phyloP scores from a whole-genome alignment of 2,113 vertebrate genomes.

The Semicossyphus pulcher region DNA sequence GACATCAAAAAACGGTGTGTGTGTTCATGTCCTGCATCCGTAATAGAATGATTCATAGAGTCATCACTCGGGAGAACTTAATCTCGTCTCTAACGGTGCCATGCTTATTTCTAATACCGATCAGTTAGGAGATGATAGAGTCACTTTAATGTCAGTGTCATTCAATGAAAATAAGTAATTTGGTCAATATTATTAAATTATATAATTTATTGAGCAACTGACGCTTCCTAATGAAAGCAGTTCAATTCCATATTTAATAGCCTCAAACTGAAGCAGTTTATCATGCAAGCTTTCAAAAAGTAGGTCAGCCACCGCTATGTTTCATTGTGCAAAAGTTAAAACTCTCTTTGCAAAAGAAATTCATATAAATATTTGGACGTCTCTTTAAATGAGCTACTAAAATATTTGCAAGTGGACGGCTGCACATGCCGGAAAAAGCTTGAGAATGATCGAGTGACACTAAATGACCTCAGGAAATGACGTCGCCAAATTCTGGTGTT shows the following conservation, averaged over 20 bases:
- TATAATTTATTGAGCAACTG: constrained; percentile 34
- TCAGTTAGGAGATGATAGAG: constrained; percentile 9
- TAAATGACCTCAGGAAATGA: not conserved
- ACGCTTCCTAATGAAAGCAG: constrained; percentile 42
- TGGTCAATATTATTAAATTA: constrained; percentile 28
- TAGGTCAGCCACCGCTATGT: constrained; percentile 44
- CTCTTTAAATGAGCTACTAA: constrained; percentile 5
- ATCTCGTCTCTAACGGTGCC: not conserved
- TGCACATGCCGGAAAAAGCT: not conserved
- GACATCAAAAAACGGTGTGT: not conserved
- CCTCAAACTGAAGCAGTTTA: constrained; percentile 51
- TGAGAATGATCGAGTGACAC: not conserved
- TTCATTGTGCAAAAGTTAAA: constrained; percentile 37
- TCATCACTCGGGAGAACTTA: constrained; percentile 6
- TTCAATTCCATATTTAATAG: constrained; percentile 52
- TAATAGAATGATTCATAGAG: not conserved
- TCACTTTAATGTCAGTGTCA: not conserved
- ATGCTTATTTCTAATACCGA: not conserved
- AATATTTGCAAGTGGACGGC: not conserved
- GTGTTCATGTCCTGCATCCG: constrained; percentile 3
- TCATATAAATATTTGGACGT: not conserved
- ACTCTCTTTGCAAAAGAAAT: constrained; percentile 2
- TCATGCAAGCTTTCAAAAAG: constrained; percentile 40
- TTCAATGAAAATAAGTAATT: constrained; percentile 10
- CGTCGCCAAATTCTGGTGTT: not conserved